Evolutionary conservation across 2,888 invertebrate genomes (phyloP), one percentile per base, ranked within the genome.

Genomic region (Napeogenes sylphis): DNA sequence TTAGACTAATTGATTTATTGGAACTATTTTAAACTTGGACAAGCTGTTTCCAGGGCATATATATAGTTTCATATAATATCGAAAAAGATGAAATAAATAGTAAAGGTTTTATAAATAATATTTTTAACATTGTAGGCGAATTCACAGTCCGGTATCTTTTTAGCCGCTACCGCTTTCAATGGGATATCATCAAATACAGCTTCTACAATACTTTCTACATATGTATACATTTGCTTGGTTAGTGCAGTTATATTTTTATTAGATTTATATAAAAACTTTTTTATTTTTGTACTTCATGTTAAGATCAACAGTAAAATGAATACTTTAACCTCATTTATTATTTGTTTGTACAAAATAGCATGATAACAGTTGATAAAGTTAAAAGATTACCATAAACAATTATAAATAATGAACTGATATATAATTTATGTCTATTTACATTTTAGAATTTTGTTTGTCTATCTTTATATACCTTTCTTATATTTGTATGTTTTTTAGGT

Each of bases 101-200:
- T 21, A 21, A 35, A 35, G 3, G 8, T 51, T 14, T 21, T 51
- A 47, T 47, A 14, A 4, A 3, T 51, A 14, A 21, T 51, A 21
- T 30, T 30, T 30, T 30, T 30, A 13, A 57, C 45, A 63, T 84
- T 84, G 57, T 81, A 91, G 91, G 91, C 8, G 91, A 91, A 71
- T 77, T 68, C 62, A 85, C 86, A 21, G 81, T 91, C 0, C 77
- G 84, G 1, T 91, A 91, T 69, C 70, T 91, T 14, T 91, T 84
- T 67, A 86, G 87, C 0, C 78, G 91, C 2, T 85, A 85, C 64
- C 77, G 87, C 3, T 91, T 91, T 70, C 87, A 90, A 70, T 91
- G 91, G 91, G 89, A 91, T 62, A 90, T 89, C 0, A 70, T 90
- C 33, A 87, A 84, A 67, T 91, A 84, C 70, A 90, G 90, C 58